These are phyloP conservation scores for Ispidina lecontei DNA, from an alignment of 2,797 vertebrate genomes.

Conservation along the genomic window DNA sequence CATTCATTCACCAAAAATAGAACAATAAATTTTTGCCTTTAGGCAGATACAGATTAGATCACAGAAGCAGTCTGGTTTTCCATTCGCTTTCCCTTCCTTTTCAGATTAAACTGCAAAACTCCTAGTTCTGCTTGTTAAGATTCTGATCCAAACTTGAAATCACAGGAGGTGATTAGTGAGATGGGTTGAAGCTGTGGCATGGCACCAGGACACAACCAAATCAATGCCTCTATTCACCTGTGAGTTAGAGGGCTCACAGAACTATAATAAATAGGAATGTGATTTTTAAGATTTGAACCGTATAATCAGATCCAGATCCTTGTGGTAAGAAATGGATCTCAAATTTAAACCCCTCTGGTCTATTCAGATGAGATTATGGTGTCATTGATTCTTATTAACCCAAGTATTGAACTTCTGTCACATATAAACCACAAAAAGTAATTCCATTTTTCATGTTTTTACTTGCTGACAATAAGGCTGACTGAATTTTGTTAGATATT, in stretches of 20 bases:
- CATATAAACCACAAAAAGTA: neutral
- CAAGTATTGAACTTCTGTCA: slow-evolving; percentile 23
- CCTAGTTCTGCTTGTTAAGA: neutral
- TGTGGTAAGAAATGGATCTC: neutral
- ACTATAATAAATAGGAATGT: neutral
- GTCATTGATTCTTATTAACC: slow-evolving; percentile 16
- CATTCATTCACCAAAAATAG: neutral
- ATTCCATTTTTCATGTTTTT: slow-evolving; percentile 22
- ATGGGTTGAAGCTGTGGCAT: neutral
- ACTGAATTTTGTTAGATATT: neutral
- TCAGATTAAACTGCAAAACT: neutral
- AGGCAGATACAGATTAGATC: neutral
- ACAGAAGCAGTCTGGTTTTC: neutral
- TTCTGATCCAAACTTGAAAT: neutral
- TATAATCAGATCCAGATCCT: neutral
- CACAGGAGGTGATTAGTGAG: neutral
- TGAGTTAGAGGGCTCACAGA: neutral
- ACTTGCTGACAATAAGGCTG: neutral
- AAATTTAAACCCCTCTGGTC: neutral
- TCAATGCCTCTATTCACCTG: neutral
- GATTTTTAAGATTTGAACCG: neutral
- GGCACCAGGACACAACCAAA: neutral
- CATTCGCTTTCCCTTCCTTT: neutral
- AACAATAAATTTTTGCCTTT: neutral
- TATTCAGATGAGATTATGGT: neutral